Base-by-base conservation (phyloP, 2,113 vertebrate genomes). In the Mixornis gularis region DNA sequence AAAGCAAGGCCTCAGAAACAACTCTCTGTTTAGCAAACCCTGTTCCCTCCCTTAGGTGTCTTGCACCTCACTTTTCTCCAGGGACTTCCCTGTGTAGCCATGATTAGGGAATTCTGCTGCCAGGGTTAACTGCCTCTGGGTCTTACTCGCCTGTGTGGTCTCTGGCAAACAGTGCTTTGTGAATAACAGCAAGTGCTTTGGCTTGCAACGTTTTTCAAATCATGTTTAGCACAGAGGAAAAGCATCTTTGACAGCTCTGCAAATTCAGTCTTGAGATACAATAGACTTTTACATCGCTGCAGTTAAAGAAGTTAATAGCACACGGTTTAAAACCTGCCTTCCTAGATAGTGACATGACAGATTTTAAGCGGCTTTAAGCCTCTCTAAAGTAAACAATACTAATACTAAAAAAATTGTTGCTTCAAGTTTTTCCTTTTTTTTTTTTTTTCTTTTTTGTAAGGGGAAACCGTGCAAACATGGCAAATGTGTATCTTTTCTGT, bases 301-400 rank as follows among this genome's bases (percentile, higher is more conserved):
- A 60, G 83, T 94, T 88, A 88, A 69, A 52, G 63, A 94, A 92
- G 58, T 63, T 95, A 92, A 92, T 43, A 86, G 64, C 55, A 79
- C 36, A 17, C 2, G 30, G 32, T 44, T 71, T 65, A 36, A 93
- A 93, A 93, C 38, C 71, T 94, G 53, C 43, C 55, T 78, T n/a
- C 30, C 52, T 48, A 49, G 36, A 88, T 46, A 76, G 43, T 56
- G 72, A 79, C 43, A 52, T 94, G 80, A 90, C 43, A 85, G 40
- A 48, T 58, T 90, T 89, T 78, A 85, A 84, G 77, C 7, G 0
- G 20, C 59, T 85, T 52, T 69, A 94, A 89, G 55, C 32, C 13
- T 90, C 53, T 68, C 48, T 79, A 30, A 71, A 58, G 21, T 36
- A 82, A 95, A 87, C 53, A 91, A 40, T 66, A 24, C 18, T 72